Evolutionary conservation across 2,797 vertebrate species (phyloP).

Genomic region (Podarcis siculus): DNA sequence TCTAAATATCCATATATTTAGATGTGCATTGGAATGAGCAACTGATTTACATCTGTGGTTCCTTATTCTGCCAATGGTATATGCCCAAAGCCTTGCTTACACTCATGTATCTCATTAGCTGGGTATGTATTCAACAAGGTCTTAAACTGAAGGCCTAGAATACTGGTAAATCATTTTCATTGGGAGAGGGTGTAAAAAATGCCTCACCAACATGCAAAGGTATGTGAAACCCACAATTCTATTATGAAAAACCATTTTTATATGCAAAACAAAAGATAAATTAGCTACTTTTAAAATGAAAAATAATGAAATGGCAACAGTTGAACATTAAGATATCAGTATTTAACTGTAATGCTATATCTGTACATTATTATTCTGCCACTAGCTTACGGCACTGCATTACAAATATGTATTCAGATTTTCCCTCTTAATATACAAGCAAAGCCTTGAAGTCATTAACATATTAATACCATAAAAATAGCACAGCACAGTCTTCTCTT

Average conservation of each 20-base stretch:
- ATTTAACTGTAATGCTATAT: constrained; percentile 13
- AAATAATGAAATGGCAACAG: neutral
- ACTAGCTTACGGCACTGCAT: constrained; percentile 9
- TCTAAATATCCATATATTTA: neutral
- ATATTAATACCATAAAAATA: constrained; percentile 35
- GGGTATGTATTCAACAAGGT: neutral
- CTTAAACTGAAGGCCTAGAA: neutral
- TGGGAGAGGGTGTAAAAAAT: neutral
- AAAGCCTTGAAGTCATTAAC: constrained; percentile 32
- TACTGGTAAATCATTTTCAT: neutral
- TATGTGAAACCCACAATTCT: neutral
- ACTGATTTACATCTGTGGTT: neutral
- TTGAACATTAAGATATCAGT: neutral
- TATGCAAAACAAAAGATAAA: constrained; percentile 11
- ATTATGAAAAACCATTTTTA: neutral
- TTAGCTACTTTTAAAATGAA: constrained; percentile 5
- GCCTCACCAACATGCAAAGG: too few relatives aligned
- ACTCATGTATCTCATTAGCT: neutral
- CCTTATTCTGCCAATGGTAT: neutral
- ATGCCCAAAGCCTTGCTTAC: neutral
- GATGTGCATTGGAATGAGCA: too few relatives aligned
- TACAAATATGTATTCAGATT: constrained; percentile 28
- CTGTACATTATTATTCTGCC: constrained; percentile 13
- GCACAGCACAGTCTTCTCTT: constrained; percentile 3
- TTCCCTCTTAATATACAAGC: constrained; percentile 16